Base-by-base conservation (phyloP, 2,113 vertebrate genomes). In the Pollimyrus isidori region DNA sequence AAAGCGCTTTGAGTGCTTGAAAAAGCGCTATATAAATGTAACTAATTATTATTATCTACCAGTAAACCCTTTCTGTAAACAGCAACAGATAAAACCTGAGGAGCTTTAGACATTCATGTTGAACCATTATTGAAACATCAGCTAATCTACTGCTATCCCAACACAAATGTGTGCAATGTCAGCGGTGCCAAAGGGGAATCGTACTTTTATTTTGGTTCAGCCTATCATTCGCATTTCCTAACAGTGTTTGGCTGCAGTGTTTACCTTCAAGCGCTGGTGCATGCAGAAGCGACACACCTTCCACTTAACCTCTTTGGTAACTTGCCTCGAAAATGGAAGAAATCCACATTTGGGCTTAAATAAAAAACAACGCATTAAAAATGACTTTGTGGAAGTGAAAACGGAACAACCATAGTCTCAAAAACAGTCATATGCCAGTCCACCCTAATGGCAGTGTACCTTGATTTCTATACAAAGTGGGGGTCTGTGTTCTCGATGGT, bases 281-380 rank as follows among this genome's bases (percentile, higher is more conserved):
- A 99, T 99, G 92, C 98, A 99, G 94, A 98, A 99, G 46, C 98
- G 97, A 92, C 98, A 99, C 92, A 99, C 97, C 93, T 96, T 97
- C 91, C 95, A 96, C 93, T 99, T 99, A 92, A 98, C 94, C 91
- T 99, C 98, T 90, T 98, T 98, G 2, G 96, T 97, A 89, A 99
- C 95, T 1, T 97, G 95, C 92, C 96, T 96, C 50, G 97, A 97
- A 89, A 96, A 97, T 48, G 98, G 98, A 91, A 99, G 95, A 94
- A 99, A 99, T 30, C 98, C 98, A 94, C 98, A 99, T 92, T 99
- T 99, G 30, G 98, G 98, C 98, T 99, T 92, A 69, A 80, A 95
- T 95, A 88, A 90, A 93, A 90, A 19, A 15, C 23, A 92, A 91
- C 86, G 49, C 82, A 82, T 90, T 45, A 69, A 88, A 50, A 50